Percentiles rank a stretch among this genome's conserved stretches.
These are phyloP conservation scores for Zoanthus sansibaricus DNA, from an alignment of 92 coral and sea anemone genomes.

Conservation along the genomic window DNA sequence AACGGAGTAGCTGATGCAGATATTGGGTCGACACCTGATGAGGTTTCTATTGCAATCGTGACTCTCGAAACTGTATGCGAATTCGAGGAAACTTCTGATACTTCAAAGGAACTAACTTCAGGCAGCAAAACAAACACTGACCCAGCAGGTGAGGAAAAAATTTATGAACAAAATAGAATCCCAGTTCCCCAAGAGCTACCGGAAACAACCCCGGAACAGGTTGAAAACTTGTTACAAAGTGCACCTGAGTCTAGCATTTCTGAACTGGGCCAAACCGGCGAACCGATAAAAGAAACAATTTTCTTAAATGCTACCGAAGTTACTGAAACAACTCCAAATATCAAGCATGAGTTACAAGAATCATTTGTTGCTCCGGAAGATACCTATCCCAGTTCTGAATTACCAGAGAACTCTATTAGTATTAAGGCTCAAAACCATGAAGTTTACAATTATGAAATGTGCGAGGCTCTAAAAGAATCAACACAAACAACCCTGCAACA, in stretches of 20 bases:
- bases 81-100: not conserved
- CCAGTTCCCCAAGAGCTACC: not conserved
- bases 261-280: not conserved
- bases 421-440: slow-evolving; percentile 9
- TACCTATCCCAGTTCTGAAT: slow-evolving; percentile 10
- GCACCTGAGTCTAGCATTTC: not conserved
- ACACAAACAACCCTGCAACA: not conserved
- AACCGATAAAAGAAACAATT: not conserved
- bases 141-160: not conserved
- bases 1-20: slow-evolving; percentile 5
- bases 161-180: not conserved
- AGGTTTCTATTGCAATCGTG: slow-evolving; percentile 42
- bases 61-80: slow-evolving; percentile 23
- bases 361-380: slow-evolving; percentile 6
- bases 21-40: slow-evolving; percentile 17
- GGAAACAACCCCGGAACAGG: not conserved
- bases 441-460: not conserved
- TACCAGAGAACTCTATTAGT: not conserved
- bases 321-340: not conserved
- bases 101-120: not conserved
- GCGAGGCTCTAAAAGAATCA: not conserved
- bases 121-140: slow-evolving; percentile 6
- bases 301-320: not conserved
- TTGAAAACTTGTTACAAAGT: not conserved
- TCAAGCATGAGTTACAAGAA: not conserved